Conservation (phyloP, 2,113 vertebrate genomes). For the Marmota monax region DNA sequence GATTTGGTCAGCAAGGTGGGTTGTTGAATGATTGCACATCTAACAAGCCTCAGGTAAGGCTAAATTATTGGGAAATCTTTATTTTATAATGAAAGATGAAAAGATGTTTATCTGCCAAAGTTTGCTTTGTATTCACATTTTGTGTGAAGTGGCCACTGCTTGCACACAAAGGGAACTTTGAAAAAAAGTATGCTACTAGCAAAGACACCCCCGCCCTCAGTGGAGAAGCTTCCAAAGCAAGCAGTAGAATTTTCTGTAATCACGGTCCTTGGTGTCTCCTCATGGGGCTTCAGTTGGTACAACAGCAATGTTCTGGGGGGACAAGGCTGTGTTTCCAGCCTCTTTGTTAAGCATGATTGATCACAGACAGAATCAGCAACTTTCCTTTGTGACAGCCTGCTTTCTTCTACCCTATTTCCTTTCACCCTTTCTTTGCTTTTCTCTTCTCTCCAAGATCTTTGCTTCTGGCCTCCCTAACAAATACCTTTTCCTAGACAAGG, state of each 20-base stretch:
- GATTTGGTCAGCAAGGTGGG: not conserved
- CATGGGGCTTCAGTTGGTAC: not conserved
- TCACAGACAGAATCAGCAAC: conserved; percentile 15
- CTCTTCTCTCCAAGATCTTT: conserved; percentile 15
- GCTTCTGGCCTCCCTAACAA: conserved; percentile 15
- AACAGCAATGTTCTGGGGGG: conserved; percentile 26
- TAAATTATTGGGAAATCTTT: not conserved
- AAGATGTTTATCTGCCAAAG: conserved; percentile 5
- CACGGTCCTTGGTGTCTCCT: conserved; percentile 32
- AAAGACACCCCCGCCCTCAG: not conserved
- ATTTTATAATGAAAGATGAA: conserved; percentile 28
- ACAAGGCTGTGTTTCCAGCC: not conserved
- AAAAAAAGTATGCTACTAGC: conserved; percentile 10
- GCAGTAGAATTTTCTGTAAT: conserved; percentile 59
- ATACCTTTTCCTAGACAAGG: not conserved
- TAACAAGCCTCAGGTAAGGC: not conserved
- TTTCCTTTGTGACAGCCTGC: conserved; percentile 29
- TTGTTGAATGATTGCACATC: not conserved
- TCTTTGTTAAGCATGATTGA: conserved; percentile 57
- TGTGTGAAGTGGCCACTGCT: not conserved
- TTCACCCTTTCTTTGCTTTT: not conserved
- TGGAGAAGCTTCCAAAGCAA: conserved; percentile 54
- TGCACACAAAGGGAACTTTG: not conserved
- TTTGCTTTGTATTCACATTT: not conserved
- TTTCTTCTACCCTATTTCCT: conserved; percentile 55